Base-by-base conservation (phyloP, 2,888 invertebrate species). In the Hoplodrina ambigua region DNA sequence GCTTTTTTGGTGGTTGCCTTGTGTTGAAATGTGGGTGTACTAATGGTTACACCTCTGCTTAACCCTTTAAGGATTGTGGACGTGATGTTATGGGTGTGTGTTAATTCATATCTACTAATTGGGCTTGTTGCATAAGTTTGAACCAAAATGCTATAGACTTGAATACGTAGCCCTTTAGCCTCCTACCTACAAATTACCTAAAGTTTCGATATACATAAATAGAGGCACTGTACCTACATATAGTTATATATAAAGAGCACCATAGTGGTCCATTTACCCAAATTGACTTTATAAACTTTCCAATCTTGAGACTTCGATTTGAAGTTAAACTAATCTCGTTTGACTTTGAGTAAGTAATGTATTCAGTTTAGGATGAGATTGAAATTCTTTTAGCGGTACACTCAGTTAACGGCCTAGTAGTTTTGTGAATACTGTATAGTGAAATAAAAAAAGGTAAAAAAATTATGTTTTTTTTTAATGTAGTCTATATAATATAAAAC, bases 211-310 rank as follows among this genome's bases (percentile, higher is more conserved):
- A 66, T n/a, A 63, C 52, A 52, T 75, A 68, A 17, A 52, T 53
- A 58, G n/a, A 13, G 33, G 8, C 37, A 44, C 44, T 61, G 13
- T 37, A 20, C 25, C 44, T 44, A 15, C 15, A 2, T 44, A 15
- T 41, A 41, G 4, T 2, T 7, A 33, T 37, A 20, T 6, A 44
- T 62, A 59, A 60, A 33, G 61, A 54, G 25, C 41, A 62, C 52
- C 37, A 74, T 64, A 78, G 55, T 62, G 58, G 44, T 56, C 74
- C 49, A 82, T 73, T 79, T 69, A 53, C 55, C 52, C 65, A 65
- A 78, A 82, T 67, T 68, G 69, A 82, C 80, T 78, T 82, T 68
- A 44, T 7, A 57, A 73, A 82, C 64, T 64, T 37, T 37, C 52
- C 15, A 61, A 82, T 64, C 58, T 69, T 67, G 52, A 7, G 37